Evolutionary conservation across 2,113 vertebrate species (phyloP).

Genomic region (Syngnathoides biaculeatus): DNA sequence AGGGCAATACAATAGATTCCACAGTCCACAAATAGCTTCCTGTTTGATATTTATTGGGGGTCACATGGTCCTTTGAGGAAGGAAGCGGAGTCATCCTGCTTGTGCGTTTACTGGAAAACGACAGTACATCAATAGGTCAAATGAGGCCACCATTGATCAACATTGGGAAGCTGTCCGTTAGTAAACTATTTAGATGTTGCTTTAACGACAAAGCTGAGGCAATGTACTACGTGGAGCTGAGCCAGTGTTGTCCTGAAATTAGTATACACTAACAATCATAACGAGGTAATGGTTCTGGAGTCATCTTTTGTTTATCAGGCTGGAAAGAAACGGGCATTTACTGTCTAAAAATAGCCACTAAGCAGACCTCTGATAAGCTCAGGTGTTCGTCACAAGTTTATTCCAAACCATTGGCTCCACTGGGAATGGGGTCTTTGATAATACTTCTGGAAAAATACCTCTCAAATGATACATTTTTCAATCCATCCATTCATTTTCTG

Average conservation of each 20-base stretch:
- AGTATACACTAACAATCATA: slow-evolving; percentile 43
- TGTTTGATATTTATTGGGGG: slow-evolving; percentile 60
- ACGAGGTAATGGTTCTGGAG: slow-evolving; percentile 56
- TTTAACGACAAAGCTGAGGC: slow-evolving; percentile 51
- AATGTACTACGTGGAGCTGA: slow-evolving; percentile 37
- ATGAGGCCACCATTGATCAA: slow-evolving; percentile 52
- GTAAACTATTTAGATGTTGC: slow-evolving; percentile 59
- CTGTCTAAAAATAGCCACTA: slow-evolving; percentile 63
- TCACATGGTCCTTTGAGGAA: slow-evolving; percentile 49
- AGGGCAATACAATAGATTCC: slow-evolving; percentile 41
- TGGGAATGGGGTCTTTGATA: background rate
- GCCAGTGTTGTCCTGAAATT: slow-evolving; percentile 23
- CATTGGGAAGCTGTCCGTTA: slow-evolving; percentile 49
- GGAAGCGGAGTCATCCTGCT: slow-evolving; percentile 25
- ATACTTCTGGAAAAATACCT: background rate
- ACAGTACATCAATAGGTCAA: slow-evolving; percentile 52
- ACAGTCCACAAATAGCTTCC: slow-evolving; percentile 45
- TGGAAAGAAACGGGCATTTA: slow-evolving; percentile 64
- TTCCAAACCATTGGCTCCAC: slow-evolving; percentile 21
- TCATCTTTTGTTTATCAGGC: slow-evolving; percentile 63
- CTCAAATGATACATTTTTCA: background rate
- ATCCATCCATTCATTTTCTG: background rate
- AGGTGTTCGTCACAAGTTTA: slow-evolving; percentile 53
- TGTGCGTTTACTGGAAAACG: slow-evolving; percentile 35
- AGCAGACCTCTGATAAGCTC: slow-evolving; percentile 56